Evolutionary conservation across 2,113 vertebrate genomes (phyloP).

Genomic region (Scophthalmus maximus): DNA sequence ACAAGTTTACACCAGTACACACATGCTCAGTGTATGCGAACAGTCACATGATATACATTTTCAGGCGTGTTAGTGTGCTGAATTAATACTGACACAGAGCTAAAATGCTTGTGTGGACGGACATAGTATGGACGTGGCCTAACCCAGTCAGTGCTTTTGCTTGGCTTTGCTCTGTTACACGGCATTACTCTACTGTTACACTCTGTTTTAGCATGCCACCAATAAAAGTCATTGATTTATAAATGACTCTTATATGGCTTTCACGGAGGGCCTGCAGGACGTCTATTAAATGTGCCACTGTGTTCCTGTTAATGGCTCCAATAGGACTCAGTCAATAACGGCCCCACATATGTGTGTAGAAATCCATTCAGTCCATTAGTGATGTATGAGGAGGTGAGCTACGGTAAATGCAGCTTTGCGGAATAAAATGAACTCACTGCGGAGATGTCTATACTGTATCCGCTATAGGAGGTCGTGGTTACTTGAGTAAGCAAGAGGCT

Average conservation of each 20-base stretch:
- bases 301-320: constrained; percentile 44
- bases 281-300: constrained; percentile 43
- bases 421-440: neutral
- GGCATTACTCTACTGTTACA: no score
- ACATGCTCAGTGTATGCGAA: no score
- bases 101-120: no score
- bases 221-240: constrained; percentile 17
- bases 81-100: no score
- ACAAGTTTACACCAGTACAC: no score
- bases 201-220: neutral
- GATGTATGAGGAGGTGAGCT: constrained; percentile 3
- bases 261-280: constrained; percentile 19
- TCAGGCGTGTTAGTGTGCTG: no score
- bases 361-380: constrained; percentile 56
- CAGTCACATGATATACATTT: no score
- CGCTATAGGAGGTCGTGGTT: constrained; percentile 19
- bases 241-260: constrained; percentile 9
- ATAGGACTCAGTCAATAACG: constrained; percentile 27
- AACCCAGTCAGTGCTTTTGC: neutral
- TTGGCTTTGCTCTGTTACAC: neutral
- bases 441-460: constrained; percentile 16
- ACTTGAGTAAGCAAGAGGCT: constrained; percentile 44
- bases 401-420: constrained; percentile 1
- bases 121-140: no score
- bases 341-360: constrained; percentile 31